Evolutionary conservation across 2,797 vertebrate genomes (phyloP).

Genomic region (Glyptemys insculpta): DNA sequence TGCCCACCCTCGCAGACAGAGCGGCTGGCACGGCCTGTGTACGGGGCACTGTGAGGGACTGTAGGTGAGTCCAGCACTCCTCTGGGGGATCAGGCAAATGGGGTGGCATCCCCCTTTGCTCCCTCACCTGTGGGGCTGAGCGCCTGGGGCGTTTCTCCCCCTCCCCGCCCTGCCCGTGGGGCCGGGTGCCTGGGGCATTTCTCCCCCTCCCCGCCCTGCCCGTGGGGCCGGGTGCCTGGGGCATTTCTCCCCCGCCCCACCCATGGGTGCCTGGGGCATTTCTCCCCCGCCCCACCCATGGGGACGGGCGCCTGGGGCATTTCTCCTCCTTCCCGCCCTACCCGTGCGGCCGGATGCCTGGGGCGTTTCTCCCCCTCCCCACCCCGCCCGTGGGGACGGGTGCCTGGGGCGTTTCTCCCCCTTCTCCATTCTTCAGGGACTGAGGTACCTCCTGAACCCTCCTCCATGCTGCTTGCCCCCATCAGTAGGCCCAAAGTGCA

Average conservation of each 20-base stretch:
- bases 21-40: neutral
- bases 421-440: neutral
- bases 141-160: too few relatives aligned
- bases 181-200: too few relatives aligned
- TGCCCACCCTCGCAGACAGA: neutral
- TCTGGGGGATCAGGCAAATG: neutral
- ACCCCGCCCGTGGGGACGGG: too few relatives aligned
- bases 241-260: too few relatives aligned
- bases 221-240: too few relatives aligned
- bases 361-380: too few relatives aligned
- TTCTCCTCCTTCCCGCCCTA: too few relatives aligned
- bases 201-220: too few relatives aligned
- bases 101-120: neutral
- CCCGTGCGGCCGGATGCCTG: accelerated
- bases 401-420: neutral
- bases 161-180: too few relatives aligned
- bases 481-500: neutral
- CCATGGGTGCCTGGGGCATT: too few relatives aligned
- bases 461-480: neutral
- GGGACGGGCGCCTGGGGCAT: accelerated
- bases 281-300: too few relatives aligned
- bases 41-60: neutral
- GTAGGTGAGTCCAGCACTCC: neutral
- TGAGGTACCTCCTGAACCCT: neutral
- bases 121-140: too few relatives aligned